A percentile compares a stretch with the other conserved stretches of the same genome.
phyloP scores from a whole-genome alignment of 2,888 invertebrate genomes.

The Megastigmus dorsalis region DNA sequence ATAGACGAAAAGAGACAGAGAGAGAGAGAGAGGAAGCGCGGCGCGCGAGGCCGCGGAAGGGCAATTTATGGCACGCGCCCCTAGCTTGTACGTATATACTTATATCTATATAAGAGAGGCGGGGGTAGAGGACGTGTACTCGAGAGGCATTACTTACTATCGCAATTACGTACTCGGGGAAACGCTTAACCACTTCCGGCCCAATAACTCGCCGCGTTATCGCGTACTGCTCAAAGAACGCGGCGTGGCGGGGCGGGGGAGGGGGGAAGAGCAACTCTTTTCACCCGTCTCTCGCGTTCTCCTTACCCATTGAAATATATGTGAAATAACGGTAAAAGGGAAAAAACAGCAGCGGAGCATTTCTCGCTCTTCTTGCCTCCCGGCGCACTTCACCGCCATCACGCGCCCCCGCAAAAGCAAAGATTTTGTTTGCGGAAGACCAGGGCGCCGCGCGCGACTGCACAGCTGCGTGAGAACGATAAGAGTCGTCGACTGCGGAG shows the following conservation, averaged over 20 bases:
- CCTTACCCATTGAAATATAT: no score
- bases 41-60: background rate
- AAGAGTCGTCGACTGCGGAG: slow-evolving; percentile 40
- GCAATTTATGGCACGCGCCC: slow-evolving; percentile 19
- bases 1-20: no score
- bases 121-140: background rate
- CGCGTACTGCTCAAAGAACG: no score
- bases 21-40: background rate
- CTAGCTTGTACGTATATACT: no score
- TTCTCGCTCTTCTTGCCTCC: background rate
- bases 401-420: background rate
- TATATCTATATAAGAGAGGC: no score
- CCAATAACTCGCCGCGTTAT: slow-evolving; percentile 27
- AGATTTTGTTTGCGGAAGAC: slow-evolving; percentile 47
- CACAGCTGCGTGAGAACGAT: slow-evolving; percentile 43
- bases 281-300: no score
- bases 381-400: background rate
- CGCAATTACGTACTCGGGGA: slow-evolving; percentile 33
- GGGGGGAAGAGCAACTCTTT: no score
- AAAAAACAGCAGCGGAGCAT: no score
- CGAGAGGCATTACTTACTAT: slow-evolving; percentile 35
- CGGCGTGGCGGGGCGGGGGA: no score
- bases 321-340: no score
- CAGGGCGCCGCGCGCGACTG: no score
- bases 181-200: slow-evolving; percentile 40